phyloP scores from a whole-genome alignment of 2,113 vertebrate species.

The Phainopepla nitens region DNA sequence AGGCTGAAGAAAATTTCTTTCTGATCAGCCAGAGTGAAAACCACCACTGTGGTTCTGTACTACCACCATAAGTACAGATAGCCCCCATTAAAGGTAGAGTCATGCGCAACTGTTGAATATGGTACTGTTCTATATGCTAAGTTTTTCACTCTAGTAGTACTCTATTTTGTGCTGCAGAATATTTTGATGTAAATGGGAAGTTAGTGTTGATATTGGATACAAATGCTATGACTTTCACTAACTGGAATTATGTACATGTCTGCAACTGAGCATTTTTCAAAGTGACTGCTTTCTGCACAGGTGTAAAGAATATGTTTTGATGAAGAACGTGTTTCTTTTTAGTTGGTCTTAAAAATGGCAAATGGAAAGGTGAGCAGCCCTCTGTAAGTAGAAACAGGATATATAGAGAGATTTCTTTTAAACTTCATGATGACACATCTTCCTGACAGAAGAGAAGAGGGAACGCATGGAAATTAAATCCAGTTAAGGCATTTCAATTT shows the following conservation, averaged over 20 bases:
- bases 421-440: neutral
- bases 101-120: neutral
- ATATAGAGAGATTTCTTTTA: neutral
- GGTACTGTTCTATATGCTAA: neutral
- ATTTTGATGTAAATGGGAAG: neutral
- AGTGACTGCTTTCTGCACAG: neutral
- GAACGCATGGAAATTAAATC: conserved; percentile 11
- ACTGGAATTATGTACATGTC: neutral
- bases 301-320: rapidly evolving
- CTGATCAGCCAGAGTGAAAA: neutral
- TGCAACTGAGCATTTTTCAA: neutral
- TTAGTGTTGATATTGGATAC: neutral
- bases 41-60: neutral
- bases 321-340: neutral
- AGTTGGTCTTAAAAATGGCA: neutral
- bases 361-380: neutral
- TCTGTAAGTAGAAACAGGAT: neutral
- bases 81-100: neutral
- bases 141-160: neutral
- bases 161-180: neutral
- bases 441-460: neutral
- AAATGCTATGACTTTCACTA: neutral
- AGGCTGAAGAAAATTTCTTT: neutral
- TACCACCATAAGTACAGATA: neutral
- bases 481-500: neutral